Evolutionary conservation across 2,797 vertebrate species (phyloP), one percentile per base, ranked within the genome.

Genomic region (Microctenopoma lineatum): DNA sequence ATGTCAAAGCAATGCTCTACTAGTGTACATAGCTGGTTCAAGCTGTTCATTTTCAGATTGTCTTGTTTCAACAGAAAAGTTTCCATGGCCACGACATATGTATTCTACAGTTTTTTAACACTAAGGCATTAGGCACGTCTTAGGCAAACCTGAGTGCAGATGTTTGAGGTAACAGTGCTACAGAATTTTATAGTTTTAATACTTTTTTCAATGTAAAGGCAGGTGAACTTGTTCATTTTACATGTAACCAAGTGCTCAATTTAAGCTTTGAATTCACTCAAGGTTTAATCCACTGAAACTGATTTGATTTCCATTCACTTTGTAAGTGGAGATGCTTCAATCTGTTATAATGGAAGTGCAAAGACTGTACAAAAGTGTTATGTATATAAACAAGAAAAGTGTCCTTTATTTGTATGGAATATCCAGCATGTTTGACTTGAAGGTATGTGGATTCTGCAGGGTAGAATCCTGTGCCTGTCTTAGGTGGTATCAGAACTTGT

Each of bases 381-480:
- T 94, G 92, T 94, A 93, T 89, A 93, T 93, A 92, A 90, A 90
- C 84, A 83, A 75, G 78, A 87, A 88, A 93, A 91, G 92, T 93
- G 92, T 91, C 89, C 84, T 94, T 94, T 92, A 90, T 92, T 91
- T 93, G 91, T 92, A 84, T 86, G 83, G 84, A 92, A 90, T 93
- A 90, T 93, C 86, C 86, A 84, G 87, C 65, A 80, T 88, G 90
- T 93, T 86, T 85, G 87, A 92, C 87, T 89, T 78, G 75, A 85
- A 79, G 85, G 90, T 89, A 84, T 91, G 90, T 86, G 90, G 92
- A 93, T 94, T 95, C 94, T 94, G 94, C 94, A 89, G 94, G 94
- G 92, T 94, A 90, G 94, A 95, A 93, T 92, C 89, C 90, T 87
- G 85, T 85, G 83, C 84, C 78, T 69, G 77, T 89, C 82, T 81